Evolutionary conservation across 1,140 invertebrate species (phyloP).

Genomic region (Papilio machaon): DNA sequence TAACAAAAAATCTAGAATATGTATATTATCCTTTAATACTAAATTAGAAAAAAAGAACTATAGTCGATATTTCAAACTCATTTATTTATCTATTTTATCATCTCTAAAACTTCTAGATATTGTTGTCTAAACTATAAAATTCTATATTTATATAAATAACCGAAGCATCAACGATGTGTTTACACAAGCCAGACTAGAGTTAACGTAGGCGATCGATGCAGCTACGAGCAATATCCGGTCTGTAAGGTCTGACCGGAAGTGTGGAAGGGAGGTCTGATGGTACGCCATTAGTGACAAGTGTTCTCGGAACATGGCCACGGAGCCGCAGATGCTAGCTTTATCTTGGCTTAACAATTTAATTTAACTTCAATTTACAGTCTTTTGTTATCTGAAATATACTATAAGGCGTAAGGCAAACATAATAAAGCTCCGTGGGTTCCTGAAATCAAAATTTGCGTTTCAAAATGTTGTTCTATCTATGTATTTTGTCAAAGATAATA

Average conservation of each 20-base stretch:
- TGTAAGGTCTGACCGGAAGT: constrained; percentile 31
- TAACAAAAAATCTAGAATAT: too few relatives aligned
- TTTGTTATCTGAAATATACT: not conserved
- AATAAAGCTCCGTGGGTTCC: too few relatives aligned
- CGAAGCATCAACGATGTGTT: not conserved
- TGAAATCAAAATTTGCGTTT: too few relatives aligned
- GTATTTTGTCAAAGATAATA: too few relatives aligned
- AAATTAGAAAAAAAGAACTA: too few relatives aligned
- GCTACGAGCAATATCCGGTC: not conserved
- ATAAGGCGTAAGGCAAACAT: too few relatives aligned
- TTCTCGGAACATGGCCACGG: not conserved
- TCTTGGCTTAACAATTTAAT: not conserved
- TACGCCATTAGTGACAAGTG: constrained; percentile 44
- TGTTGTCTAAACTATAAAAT: too few relatives aligned
- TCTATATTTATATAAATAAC: not conserved
- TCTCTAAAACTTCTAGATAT: too few relatives aligned
- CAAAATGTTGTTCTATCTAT: too few relatives aligned
- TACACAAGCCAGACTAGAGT: not conserved
- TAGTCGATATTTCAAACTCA: too few relatives aligned
- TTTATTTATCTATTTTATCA: too few relatives aligned
- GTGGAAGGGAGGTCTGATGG: constrained; percentile 36
- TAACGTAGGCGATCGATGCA: not conserved
- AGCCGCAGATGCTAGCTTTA: not conserved
- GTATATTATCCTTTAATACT: too few relatives aligned
- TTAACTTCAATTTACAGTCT: not conserved